Evolutionary conservation across 2,888 invertebrate species (phyloP), one percentile per base, ranked within the genome.

Genomic region (Gymnoscelis rufifasciata): DNA sequence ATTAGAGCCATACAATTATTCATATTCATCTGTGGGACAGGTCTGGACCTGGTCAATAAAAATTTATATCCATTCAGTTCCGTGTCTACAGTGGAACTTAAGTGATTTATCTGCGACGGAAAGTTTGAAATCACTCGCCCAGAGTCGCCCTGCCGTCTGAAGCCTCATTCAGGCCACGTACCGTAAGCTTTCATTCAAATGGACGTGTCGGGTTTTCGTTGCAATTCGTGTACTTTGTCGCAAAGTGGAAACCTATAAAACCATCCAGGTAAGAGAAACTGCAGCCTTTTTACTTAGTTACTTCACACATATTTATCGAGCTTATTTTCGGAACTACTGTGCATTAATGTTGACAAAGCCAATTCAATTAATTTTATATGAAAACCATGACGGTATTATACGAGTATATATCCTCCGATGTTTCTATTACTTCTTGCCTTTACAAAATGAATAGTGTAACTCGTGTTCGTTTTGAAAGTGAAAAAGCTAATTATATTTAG

Each of bases 221-320:
- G 66, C 68, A 66, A 64, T 62, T 66, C 62, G 58, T 70, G 63
- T 68, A 66, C 65, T 66, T 70, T 67, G 60, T 71, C 68, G 65
- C 64, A 62, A 68, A 69, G 60, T 62, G 58, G 56, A 60, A 55
- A 57, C 56, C 56, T 60, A 52, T 60, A 55, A 63, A 62, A 55
- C 57, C 54, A 35, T 26, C n/a, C 26, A 43, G 33, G 43, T 48
- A 43, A 45, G 29, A 28, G 30, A 27, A 47, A 37, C 35, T 35
- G 15, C 11, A 35, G 19, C 10, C 35, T 15, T 35, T 10, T 15
- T 15, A 19, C 6, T 7, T 19, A 19, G 19, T 19, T 2, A 15
- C 19, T 35, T 10, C 12, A 5, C 10, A 6, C 35, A 6, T n/a
- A n/a, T 3, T 2, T 10, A 19, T 10, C 3, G 10, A 1, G 28